These are phyloP conservation scores for Melipona bicolor DNA, from an alignment of 2,888 invertebrate species.

Conservation along the genomic window DNA sequence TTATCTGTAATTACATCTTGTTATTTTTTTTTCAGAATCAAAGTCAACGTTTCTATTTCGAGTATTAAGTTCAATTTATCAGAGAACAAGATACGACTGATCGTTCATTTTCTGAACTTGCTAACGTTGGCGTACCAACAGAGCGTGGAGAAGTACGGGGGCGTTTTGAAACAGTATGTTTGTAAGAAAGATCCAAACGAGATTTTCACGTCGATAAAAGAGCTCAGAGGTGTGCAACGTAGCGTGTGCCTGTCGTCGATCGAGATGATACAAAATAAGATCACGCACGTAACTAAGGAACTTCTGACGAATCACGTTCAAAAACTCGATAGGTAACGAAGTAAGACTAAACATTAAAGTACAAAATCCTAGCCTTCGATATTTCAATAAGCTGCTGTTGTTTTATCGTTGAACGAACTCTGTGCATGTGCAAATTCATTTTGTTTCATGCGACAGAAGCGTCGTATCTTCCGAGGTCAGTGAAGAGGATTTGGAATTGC, in stretches of 20 bases:
- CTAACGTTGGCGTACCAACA: conserved; percentile 83
- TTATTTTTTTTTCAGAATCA: conserved; percentile 86
- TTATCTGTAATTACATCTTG: neutral
- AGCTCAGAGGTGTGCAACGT: conserved; percentile 72
- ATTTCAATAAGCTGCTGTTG: neutral
- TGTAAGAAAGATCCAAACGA: conserved; percentile 30
- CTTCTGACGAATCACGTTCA: conserved; percentile 69
- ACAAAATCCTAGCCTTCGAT: neutral
- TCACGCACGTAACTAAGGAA: conserved; percentile 68
- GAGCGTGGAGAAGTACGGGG: conserved; percentile 64
- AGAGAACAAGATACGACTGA: conserved; percentile 88
- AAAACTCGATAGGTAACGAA: conserved; percentile 75
- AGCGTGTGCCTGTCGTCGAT: conserved; percentile 76
- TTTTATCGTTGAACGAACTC: neutral
- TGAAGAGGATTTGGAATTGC: conserved; percentile 90
- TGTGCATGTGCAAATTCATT: neutral
- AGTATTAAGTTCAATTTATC: conserved; percentile 91
- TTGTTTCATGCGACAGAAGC: conserved; percentile 77
- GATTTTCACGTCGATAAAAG: conserved; percentile 47
- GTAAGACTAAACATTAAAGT: conserved; percentile 35
- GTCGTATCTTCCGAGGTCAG: conserved; percentile 88
- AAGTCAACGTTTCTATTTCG: conserved; percentile 90
- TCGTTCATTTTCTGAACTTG: conserved; percentile 88
- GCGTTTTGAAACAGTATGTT: conserved; percentile 24
- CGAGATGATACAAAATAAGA: conserved; percentile 67